These are phyloP conservation scores for Phainopepla nitens DNA, from an alignment of 2,113 vertebrate genomes.

Conservation along the genomic window DNA sequence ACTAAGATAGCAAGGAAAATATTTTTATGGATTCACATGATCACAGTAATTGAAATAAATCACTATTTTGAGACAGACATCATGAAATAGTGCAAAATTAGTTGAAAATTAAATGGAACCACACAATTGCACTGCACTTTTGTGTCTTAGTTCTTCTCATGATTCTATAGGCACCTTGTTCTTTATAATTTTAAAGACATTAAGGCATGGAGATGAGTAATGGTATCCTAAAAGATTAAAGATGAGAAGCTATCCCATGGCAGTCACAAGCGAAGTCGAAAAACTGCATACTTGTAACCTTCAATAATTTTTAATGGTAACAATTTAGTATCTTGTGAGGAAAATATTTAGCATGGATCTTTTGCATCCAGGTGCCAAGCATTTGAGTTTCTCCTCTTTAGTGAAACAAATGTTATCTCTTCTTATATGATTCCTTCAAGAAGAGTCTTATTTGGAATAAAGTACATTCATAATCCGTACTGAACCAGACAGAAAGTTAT, in stretches of 20 bases:
- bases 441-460: neutral
- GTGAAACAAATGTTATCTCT: neutral
- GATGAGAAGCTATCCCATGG: neutral
- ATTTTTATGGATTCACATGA: neutral
- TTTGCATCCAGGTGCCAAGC: neutral
- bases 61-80: neutral
- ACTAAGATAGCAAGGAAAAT: neutral
- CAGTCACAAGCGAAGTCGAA: neutral
- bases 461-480: neutral
- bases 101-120: neutral
- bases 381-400: neutral
- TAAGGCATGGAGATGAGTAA: neutral
- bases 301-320: neutral
- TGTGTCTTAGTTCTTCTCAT: neutral
- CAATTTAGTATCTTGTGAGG: neutral
- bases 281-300: neutral
- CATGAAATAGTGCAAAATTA: neutral
- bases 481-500: neutral
- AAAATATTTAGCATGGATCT: neutral
- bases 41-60: neutral
- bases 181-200: neutral
- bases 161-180: neutral
- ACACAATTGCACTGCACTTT: neutral
- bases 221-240: neutral
- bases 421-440: neutral